Evolutionary conservation across 2,113 vertebrate species (phyloP).

Genomic region (Pelecanoides urinatrix): DNA sequence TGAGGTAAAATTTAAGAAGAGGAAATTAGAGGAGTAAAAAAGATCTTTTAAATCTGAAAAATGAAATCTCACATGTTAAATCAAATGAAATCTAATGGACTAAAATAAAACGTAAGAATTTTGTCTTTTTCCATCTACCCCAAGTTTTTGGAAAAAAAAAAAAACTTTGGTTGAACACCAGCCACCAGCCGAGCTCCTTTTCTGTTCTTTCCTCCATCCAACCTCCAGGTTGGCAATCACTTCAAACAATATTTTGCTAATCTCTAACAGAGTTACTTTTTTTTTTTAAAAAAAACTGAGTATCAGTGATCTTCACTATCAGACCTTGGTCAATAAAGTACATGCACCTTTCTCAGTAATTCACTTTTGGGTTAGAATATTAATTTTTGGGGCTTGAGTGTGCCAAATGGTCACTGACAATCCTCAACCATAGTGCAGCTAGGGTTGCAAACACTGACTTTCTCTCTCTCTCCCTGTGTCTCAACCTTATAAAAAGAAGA

Average conservation of each 20-base stretch:
- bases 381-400: background rate
- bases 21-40: background rate
- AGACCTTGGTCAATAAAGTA: background rate
- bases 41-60: background rate
- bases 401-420: background rate
- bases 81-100: background rate
- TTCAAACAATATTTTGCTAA: background rate
- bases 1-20: background rate
- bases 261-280: background rate
- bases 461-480: background rate
- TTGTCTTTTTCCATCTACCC: background rate
- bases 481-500: background rate
- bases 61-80: background rate
- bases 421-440: background rate
- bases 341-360: background rate
- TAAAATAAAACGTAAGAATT: background rate
- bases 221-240: background rate
- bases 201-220: background rate
- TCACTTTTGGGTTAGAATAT: background rate
- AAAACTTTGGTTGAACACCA: background rate
- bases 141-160: background rate
- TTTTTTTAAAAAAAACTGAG: background rate
- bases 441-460: background rate
- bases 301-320: background rate
- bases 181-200: background rate